Base-by-base conservation (phyloP, 2,888 invertebrate species). In the Thymelicus lineola region DNA sequence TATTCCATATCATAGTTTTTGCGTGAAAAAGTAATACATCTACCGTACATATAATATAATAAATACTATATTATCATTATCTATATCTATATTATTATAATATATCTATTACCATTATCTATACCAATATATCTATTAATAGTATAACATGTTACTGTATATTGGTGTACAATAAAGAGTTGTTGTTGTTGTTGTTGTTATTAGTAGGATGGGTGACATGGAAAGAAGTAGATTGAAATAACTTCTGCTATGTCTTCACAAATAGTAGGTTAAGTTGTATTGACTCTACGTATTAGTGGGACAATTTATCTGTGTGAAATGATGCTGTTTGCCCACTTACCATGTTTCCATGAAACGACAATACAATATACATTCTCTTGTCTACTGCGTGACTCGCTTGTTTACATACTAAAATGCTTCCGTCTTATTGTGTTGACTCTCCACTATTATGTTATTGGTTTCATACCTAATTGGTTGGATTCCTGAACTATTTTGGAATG, bases 231-330 rank as follows among this genome's bases (percentile, higher is more conserved):
- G 17, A 50, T 50, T 50, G 2, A 15, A 50, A 50, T 50, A 17
- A 50, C 15, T 17, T 48, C 7, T 50, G 17, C 50, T 17, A 9
- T 20, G 20, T 53, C 14, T 55, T 55, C 10, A 14, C 55, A 55
- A n/a, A 55, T 15, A 14, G 28, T 55, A 7, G 28, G 14, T 1
- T 17, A 35, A 12, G 14, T 55, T 55, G 14, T 55, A 35, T 55
- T 55, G 35, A 55, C 55, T 55, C 55, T 12, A 60, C 42, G 46
- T 61, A 61, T 61, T 61, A 45, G 61, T 14, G 61, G 9, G 61
- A 61, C 45, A 61, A n/a, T 61, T 61, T 61, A 46, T 61, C 28
- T n/a, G 61, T 46, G 61, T 61, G 61, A 61, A 61, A 61, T 46
- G 45, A 61, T 46, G 61, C 61, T 61, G 28, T 61, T 61, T 61